phyloP scores from a whole-genome alignment of 2,797 vertebrate genomes.

The Apogon hyalosoma region DNA sequence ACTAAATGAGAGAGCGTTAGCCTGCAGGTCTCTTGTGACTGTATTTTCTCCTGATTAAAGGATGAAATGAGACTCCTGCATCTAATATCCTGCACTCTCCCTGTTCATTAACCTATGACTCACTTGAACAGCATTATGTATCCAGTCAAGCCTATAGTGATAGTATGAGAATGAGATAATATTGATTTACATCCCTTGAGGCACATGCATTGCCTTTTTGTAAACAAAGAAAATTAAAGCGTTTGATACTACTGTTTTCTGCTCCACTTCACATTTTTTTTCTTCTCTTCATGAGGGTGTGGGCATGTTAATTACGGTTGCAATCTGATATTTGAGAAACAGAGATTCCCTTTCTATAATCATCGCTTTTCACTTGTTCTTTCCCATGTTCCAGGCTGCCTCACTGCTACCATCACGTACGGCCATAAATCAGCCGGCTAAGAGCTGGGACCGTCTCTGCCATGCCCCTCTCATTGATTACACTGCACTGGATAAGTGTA shows the following conservation, averaged over 20 bases:
- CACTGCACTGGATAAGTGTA: constrained; percentile 63
- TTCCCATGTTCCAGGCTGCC: constrained; percentile 13
- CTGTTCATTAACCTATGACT: constrained; percentile 61
- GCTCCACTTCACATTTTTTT: background rate
- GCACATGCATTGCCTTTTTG: constrained; percentile 24
- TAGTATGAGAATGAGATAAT: constrained; percentile 34
- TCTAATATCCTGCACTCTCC: constrained; percentile 26
- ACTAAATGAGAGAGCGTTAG: constrained; percentile 46
- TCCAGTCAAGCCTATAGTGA: constrained; percentile 41
- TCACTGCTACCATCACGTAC: constrained; percentile 41
- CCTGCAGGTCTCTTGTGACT: constrained; percentile 45
- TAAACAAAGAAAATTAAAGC: constrained; percentile 20
- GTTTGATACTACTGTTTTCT: background rate
- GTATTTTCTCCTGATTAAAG: constrained; percentile 46
- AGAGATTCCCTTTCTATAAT: constrained; percentile 45
- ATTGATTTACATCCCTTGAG: constrained; percentile 58
- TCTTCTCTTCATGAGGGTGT: constrained; percentile 25
- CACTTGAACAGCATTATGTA: constrained; percentile 41
- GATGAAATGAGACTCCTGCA: constrained; percentile 22
- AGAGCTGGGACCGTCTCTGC: constrained; percentile 54
- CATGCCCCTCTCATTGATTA: constrained; percentile 76
- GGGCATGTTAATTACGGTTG: constrained; percentile 31
- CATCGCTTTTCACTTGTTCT: constrained; percentile 33
- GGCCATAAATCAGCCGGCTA: constrained; percentile 75
- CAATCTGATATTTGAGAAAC: constrained; percentile 43